Conservation (phyloP, 2,888 invertebrate species). For the Catonia carolina region DNA sequence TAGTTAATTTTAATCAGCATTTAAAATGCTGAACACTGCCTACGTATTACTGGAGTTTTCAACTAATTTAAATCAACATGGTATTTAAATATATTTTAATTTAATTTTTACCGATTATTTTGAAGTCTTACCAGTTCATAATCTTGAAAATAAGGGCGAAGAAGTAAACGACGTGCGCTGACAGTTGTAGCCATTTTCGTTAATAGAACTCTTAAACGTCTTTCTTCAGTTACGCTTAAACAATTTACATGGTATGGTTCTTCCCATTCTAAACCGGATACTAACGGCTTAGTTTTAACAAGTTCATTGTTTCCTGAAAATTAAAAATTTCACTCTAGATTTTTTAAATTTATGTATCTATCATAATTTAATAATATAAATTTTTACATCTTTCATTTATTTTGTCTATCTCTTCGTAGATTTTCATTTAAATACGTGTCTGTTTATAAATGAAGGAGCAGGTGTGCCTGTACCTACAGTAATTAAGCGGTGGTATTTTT, state of each 20-base stretch:
- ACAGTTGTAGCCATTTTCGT: constrained; percentile 61
- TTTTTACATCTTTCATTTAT: too few species aligned
- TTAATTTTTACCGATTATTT: too few species aligned
- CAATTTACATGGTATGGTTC: constrained; percentile 61
- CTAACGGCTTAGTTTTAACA: constrained; percentile 44
- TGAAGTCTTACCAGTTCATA: constrained; percentile 53
- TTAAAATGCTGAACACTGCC: too few species aligned
- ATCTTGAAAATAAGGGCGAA: constrained; percentile 68
- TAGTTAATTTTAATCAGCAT: too few species aligned
- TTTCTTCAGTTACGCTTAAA: constrained; percentile 58
- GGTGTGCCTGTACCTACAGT: too few species aligned
- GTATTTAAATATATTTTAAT: too few species aligned
- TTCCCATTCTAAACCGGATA: constrained; percentile 58
- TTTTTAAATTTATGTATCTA: not conserved
- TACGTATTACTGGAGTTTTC: too few species aligned
- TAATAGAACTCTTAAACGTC: constrained; percentile 60
- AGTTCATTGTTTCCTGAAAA: constrained; percentile 39
- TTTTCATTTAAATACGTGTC: too few species aligned
- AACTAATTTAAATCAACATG: too few species aligned
- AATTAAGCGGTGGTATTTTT: too few species aligned
- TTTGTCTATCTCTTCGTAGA: too few species aligned
- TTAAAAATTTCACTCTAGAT: not conserved
- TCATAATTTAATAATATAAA: not conserved
- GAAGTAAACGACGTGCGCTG: constrained; percentile 52
- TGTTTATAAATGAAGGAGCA: too few species aligned